Conservation (phyloP, 2,113 vertebrate genomes). For the Centropristis striata region DNA sequence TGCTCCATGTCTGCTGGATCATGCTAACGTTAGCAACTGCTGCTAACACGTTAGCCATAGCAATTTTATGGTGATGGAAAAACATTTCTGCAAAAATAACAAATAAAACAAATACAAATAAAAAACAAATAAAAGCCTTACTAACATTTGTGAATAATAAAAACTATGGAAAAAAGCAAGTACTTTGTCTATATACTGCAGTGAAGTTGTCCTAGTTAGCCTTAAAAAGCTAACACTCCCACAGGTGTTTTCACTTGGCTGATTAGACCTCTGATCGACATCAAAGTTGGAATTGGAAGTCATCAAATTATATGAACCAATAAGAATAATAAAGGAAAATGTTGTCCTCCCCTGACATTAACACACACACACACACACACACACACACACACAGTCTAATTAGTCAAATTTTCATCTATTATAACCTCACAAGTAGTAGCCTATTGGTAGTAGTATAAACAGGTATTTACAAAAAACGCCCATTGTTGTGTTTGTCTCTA, state of each 20-base stretch:
- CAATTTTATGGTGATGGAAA: neutral
- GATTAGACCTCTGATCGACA: neutral
- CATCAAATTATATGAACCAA: neutral
- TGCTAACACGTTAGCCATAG: neutral
- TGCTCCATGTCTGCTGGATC: neutral
- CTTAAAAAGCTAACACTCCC: too few species aligned
- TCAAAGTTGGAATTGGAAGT: neutral
- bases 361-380: too few species aligned
- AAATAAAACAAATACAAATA: too few species aligned
- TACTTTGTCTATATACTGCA: too few species aligned
- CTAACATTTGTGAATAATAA: too few species aligned
- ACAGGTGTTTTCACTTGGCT: conserved; percentile 2
- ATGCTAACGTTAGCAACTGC: neutral
- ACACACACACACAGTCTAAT: too few species aligned
- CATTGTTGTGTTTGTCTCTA: neutral
- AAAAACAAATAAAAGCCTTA: neutral
- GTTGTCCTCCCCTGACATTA: too few species aligned
- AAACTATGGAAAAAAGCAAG: too few species aligned
- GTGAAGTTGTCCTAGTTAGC: too few species aligned
- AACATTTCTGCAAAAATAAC: too few species aligned
- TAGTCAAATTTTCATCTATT: too few species aligned
- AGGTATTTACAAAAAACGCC: neutral
- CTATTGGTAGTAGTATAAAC: neutral
- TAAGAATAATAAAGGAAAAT: neutral
- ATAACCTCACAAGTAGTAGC: neutral